A percentile compares a stretch with the other conserved stretches of the same genome.
These are phyloP conservation scores for Python bivittatus DNA, from an alignment of 2,113 vertebrate species.

Conservation along the genomic window DNA sequence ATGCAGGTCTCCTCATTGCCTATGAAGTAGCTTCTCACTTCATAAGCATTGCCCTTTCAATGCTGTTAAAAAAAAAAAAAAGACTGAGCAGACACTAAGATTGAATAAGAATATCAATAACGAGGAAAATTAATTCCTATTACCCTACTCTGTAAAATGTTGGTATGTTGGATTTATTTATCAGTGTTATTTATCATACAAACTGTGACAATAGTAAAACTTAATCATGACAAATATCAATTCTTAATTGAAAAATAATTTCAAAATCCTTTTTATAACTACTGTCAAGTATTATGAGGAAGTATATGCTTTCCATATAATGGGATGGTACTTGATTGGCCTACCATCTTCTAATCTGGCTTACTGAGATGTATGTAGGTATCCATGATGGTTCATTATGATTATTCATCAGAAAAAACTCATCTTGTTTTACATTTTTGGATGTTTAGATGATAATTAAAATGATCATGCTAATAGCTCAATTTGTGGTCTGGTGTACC, in stretches of 20 bases:
- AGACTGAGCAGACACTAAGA: background rate
- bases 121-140: background rate
- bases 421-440: background rate
- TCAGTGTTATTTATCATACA: too few relatives aligned
- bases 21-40: background rate
- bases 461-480: background rate
- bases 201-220: too few relatives aligned
- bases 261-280: background rate
- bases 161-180: too few relatives aligned
- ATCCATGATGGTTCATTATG: background rate
- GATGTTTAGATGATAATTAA: background rate
- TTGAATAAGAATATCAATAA: background rate
- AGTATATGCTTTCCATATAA: background rate
- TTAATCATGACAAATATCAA: background rate
- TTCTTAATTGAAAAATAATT: background rate
- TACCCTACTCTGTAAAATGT: too few relatives aligned
- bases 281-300: background rate
- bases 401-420: background rate
- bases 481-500: background rate
- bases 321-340: background rate
- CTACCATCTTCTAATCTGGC: background rate
- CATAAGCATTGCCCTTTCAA: background rate
- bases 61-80: background rate
- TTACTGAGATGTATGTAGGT: background rate
- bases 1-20: background rate